These are phyloP conservation scores for Ectemnius cavifrons DNA, from an alignment of 2,888 invertebrate genomes.

Conservation along the genomic window DNA sequence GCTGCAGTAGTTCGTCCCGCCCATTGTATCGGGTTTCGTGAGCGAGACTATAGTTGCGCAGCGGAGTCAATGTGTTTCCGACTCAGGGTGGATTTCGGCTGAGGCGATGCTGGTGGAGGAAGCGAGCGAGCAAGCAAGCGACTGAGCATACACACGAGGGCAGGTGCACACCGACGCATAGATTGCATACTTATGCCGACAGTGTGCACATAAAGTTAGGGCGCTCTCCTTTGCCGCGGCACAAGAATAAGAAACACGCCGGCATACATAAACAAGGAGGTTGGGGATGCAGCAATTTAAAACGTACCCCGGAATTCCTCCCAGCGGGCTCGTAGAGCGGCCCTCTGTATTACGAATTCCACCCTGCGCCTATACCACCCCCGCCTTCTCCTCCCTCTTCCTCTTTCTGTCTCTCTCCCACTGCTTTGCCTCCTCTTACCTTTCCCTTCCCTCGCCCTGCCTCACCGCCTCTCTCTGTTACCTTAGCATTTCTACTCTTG, in stretches of 20 bases:
- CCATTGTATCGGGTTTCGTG: background rate
- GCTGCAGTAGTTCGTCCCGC: background rate
- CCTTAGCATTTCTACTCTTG: conserved; percentile 1
- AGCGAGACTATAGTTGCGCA: background rate
- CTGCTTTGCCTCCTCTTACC: conserved; percentile 21
- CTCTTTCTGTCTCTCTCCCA: conserved; percentile 13
- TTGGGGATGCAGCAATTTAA: conserved; percentile 78
- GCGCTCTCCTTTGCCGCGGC: conserved; percentile 70
- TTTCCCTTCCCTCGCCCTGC: conserved; percentile 22
- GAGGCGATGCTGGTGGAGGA: background rate
- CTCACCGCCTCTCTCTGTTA: background rate
- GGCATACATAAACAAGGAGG: conserved; percentile 78
- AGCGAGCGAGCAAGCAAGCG: conserved; percentile 20
- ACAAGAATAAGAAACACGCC: conserved; percentile 78
- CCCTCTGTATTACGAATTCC: conserved; percentile 78
- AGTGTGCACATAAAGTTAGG: conserved; percentile 77
- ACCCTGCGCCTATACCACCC: conserved; percentile 48
- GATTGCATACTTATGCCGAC: conserved; percentile 76
- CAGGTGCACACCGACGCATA: conserved; percentile 61
- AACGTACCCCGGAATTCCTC: conserved; percentile 79
- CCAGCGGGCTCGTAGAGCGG: conserved; percentile 77
- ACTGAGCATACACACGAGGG: conserved; percentile 30
- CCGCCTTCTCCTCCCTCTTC: conserved; percentile 24
- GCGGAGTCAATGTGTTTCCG: background rate
- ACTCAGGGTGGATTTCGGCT: background rate